Evolutionary conservation across 1,140 invertebrate species (phyloP), one percentile per base, ranked within the genome.

Genomic region (Popillia japonica): DNA sequence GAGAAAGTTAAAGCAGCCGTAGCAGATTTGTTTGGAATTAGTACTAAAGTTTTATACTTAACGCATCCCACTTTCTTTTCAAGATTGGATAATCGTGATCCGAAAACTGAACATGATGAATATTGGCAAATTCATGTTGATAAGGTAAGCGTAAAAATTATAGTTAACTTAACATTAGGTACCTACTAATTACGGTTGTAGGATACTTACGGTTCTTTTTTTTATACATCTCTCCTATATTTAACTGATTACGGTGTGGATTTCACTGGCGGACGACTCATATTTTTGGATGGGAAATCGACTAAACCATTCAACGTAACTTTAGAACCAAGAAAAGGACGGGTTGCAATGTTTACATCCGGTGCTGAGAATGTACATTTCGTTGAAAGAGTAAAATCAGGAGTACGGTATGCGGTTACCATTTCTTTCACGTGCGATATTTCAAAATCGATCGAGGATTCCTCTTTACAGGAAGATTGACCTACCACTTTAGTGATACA

Each of bases 111-210:
- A 48, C 94, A 96, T 85, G 95, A 96, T 88, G 93, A 96, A 86
- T 96, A 96, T 86, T 96, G 95, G 95, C 94, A 95, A 88, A 89
- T 92, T 42, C 95, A 96, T 89, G 89, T 96, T 72, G 95, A 97
- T 86, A 96, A 96, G 89, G 95, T 95, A 87, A 83, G 72, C 83
- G 61, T 74, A 41, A 40, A 2, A 17, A 74, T 40, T 74, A 40
- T 1, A 11, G 1, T 74, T 40, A 22, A 77, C n/a, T n/a, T n/a
- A n/a, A n/a, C n/a, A n/a, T n/a, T n/a, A n/a, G n/a, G n/a, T n/a
- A n/a, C n/a, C n/a, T n/a, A n/a, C n/a, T n/a, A 59, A 17, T 72
- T 55, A 48, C 20, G 8, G 44, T 75, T 78, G 40, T 84, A 96
- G 95, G 92, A 93, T 85, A 94, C 94, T 0, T 96, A 96, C 83